Percentiles rank a stretch among this genome's conserved stretches.
These are phyloP conservation scores for Spermophilus dauricus DNA, from an alignment of 2,113 vertebrate genomes.

Conservation along the genomic window DNA sequence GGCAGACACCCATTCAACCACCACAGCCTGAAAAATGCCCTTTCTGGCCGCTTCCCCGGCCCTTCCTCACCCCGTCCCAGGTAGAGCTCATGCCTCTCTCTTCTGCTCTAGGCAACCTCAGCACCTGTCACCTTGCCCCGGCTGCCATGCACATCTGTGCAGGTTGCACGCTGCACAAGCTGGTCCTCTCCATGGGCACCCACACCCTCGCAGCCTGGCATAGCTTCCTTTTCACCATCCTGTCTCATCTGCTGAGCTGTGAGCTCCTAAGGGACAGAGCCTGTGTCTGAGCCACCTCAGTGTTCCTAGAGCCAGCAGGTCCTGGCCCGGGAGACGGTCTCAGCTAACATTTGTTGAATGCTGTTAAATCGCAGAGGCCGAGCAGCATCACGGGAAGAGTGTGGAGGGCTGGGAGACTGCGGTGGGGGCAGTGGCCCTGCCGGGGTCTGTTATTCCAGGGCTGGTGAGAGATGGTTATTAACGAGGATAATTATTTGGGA, in stretches of 20 bases:
- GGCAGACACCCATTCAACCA: neutral
- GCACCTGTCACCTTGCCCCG: neutral
- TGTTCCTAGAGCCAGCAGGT: conserved; percentile 5
- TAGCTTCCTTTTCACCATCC: neutral
- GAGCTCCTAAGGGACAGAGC: neutral
- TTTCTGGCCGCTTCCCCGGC: neutral
- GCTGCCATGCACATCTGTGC: neutral
- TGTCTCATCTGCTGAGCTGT: neutral
- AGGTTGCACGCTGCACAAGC: neutral
- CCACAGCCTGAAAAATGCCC: neutral
- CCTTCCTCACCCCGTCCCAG: neutral
- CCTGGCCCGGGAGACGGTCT: conserved; percentile 9
- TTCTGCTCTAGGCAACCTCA: neutral
- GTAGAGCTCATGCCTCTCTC: neutral
- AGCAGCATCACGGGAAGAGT: neutral
- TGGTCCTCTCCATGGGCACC: neutral
- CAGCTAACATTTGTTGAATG: neutral
- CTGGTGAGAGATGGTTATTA: conserved; percentile 38
- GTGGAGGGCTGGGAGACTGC: neutral
- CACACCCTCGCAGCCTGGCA: neutral
- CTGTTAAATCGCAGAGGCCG: neutral
- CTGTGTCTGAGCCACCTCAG: neutral
- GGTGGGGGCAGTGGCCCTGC: neutral
- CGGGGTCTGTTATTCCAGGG: neutral
- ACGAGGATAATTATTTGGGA: conserved; percentile 49